Percentiles rank a stretch among this genome's conserved stretches.
These are phyloP conservation scores for Fopius arisanus DNA, from an alignment of 1,140 invertebrate genomes.

Conservation along the genomic window DNA sequence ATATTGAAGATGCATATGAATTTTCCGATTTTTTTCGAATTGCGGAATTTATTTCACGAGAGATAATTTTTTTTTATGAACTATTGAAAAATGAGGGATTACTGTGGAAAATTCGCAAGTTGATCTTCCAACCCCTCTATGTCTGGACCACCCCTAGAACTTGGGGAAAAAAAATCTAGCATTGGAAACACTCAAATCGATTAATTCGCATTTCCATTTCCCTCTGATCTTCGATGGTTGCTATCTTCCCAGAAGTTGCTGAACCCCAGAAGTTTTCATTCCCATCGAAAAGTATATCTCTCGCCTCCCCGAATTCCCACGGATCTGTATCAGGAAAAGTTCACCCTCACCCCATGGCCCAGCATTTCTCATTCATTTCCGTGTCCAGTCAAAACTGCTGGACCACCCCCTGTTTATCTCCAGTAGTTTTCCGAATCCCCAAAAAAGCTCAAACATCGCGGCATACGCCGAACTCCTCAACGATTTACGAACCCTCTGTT, in stretches of 20 bases:
- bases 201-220: background rate
- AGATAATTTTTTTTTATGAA: no score
- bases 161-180: background rate
- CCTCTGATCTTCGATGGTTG: background rate
- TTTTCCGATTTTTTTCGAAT: no score
- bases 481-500: background rate
- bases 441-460: background rate
- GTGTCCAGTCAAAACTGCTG: background rate
- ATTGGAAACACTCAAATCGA: background rate
- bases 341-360: background rate
- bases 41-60: no score
- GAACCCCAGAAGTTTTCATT: background rate
- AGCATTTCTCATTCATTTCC: background rate
- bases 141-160: no score
- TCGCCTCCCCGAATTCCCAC: background rate
- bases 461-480: background rate
- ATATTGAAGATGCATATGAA: no score
- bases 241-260: background rate
- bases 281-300: background rate
- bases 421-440: background rate
- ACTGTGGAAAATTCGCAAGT: no score
- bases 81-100: no score
- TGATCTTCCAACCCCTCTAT: no score
- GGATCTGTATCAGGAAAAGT: background rate
- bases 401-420: background rate